A percentile compares a stretch with the other conserved stretches of the same genome.
Evolutionary conservation across 2,888 invertebrate genomes (phyloP).

Genomic region (Endotricha flammealis): DNA sequence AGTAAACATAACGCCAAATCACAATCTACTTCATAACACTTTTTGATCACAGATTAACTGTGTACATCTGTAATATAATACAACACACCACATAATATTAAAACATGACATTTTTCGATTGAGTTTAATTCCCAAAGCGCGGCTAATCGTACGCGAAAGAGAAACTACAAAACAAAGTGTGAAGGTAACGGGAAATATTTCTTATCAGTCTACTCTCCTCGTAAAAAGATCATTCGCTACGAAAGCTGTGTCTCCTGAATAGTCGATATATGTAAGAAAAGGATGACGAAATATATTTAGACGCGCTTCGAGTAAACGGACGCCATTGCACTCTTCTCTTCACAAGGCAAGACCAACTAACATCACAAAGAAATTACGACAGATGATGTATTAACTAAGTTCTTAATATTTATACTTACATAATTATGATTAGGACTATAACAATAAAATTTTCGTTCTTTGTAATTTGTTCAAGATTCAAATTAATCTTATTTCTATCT

Average conservation of each 20-base stretch:
- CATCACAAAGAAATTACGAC: conserved; percentile 14
- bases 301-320: conserved; percentile 65
- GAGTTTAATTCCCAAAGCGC: conserved; percentile 51
- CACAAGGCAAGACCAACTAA: conserved; percentile 37
- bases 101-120: conserved; percentile 23
- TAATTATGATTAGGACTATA: conserved; percentile 13
- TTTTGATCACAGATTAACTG: conserved; percentile 37
- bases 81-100: conserved; percentile 20
- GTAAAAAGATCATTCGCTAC: conserved; percentile 72
- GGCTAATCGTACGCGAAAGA: conserved; percentile 61
- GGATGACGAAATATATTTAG: conserved; percentile 74
- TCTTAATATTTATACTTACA: conserved; percentile 22
- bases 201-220: conserved; percentile 73
- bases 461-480: conserved; percentile 11
- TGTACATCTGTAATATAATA: conserved; percentile 31
- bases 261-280: conserved; percentile 76
- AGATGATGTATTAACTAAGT: background rate
- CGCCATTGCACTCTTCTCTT: conserved; percentile 63
- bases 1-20: conserved; percentile 69
- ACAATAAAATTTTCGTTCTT: background rate
- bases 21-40: conserved; percentile 45
- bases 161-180: conserved; percentile 68
- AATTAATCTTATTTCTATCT: conserved; percentile 72
- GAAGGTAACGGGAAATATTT: conserved; percentile 74
- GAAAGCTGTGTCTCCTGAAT: conserved; percentile 69